Evolutionary conservation across 2,888 invertebrate species (phyloP), one percentile per base, ranked within the genome.

Genomic region (Patella pellucida): DNA sequence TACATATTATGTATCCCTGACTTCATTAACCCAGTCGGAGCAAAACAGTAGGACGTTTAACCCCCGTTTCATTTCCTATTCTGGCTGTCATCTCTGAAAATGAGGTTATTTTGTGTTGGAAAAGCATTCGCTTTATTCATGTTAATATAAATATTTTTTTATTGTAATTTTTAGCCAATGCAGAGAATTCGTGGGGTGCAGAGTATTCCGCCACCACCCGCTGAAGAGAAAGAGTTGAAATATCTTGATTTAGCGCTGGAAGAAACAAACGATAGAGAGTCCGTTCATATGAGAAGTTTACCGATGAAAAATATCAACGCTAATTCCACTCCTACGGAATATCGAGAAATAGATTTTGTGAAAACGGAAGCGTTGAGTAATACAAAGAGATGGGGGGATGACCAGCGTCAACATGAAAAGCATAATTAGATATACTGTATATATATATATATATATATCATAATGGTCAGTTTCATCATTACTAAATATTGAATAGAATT

Each of bases 281-380:
- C 75, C 50, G 74, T 75, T 11, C 75, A 77, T 52, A 69, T 70
- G n/a, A 75, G 71, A 51, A 71, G 75, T 4, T 23, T 19, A 12
- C 72, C n/a, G 1, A 56, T 51, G 11, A 56, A 67, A 51, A 23
- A 7, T 41, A 68, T 52, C 68, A 69, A 51, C 62, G 73, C 69
- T 81, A 50, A 69, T n/a, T 70, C 75, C 23, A 76, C 87, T 0
- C 87, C 89, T 85, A 92, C 95, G 0, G 96, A 96, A 12, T 97
- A 97, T 91, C 96, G 97, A 90, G 96, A 95, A 1, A 97, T 98
- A 0, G 97, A 98, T 92, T 97, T 97, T 92, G 92, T 96, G 73
- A 97, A 97, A 92, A 98, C 97, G 0, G 95, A 96, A 89, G 97
- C 97, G 9, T 96, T 98, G 88, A 96, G 96, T 91, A 94, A 95